Conservation (phyloP, 2,888 invertebrate genomes). For the Calameuta idolon region DNA sequence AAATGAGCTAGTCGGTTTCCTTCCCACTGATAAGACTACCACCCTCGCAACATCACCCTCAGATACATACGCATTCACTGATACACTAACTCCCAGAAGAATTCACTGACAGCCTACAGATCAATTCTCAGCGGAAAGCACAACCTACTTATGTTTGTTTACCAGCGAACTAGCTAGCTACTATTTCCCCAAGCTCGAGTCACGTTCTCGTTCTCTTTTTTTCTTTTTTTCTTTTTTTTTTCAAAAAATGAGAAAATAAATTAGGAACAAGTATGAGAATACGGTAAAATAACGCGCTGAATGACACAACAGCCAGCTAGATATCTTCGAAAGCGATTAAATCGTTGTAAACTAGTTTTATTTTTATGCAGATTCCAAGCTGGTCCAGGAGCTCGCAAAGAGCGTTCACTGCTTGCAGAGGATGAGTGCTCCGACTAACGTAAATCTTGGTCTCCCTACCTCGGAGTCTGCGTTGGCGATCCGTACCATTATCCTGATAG, state of each 20-base stretch:
- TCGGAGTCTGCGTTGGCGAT: not conserved
- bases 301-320: not conserved
- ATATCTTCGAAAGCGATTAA: not conserved
- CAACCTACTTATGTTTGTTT: constrained; percentile 6
- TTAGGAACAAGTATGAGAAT: not conserved
- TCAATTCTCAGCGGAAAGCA: not conserved
- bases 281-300: not conserved
- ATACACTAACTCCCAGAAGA: not conserved
- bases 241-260: not conserved
- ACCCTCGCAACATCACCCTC: constrained; percentile 2
- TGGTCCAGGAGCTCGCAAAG: not conserved
- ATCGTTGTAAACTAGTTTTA: not conserved
- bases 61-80: not conserved
- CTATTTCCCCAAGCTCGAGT: not conserved
- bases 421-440: not conserved
- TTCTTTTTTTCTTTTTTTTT: not conserved
- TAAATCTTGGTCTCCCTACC: not conserved
- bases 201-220: not conserved
- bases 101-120: not conserved
- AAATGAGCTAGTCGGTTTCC: not conserved
- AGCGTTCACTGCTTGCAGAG: not conserved
- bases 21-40: constrained; percentile 23
- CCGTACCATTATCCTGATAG: not conserved
- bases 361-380: not conserved
- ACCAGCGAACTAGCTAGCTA: not conserved